Conservation (phyloP, 2,888 invertebrate genomes). For the Monochamus alternatus region DNA sequence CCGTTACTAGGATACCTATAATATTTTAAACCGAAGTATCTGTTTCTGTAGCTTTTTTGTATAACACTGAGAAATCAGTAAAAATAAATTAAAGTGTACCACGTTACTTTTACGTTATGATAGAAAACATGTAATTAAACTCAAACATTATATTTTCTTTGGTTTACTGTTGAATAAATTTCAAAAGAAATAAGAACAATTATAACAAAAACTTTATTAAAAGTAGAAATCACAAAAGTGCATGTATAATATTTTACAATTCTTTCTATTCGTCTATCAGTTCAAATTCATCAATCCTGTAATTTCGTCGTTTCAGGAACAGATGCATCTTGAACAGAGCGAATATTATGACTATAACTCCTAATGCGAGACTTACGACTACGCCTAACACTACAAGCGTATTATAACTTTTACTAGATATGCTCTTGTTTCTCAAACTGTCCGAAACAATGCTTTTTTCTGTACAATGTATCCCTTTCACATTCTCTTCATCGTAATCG, state of each 20-base stretch:
- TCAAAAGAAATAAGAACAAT: neutral
- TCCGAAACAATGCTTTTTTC: slow-evolving; percentile 28
- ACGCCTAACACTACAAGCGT: slow-evolving; percentile 48
- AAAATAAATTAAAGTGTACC: too few species aligned
- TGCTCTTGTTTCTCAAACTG: slow-evolving; percentile 21
- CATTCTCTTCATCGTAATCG: slow-evolving; percentile 63
- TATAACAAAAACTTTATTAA: slow-evolving; percentile 32
- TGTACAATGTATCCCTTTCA: slow-evolving; percentile 66
- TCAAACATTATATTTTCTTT: neutral
- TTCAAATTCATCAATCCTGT: slow-evolving; percentile 65
- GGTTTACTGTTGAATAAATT: neutral
- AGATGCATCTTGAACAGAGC: slow-evolving; percentile 56
- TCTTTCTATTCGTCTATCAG: slow-evolving; percentile 56
- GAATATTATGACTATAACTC: slow-evolving; percentile 49
- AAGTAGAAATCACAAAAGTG: slow-evolving; percentile 32
- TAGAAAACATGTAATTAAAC: neutral
- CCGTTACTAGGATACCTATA: too few species aligned
- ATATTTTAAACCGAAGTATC: too few species aligned
- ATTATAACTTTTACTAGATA: slow-evolving; percentile 13
- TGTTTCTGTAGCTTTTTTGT: too few species aligned
- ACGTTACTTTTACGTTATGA: neutral
- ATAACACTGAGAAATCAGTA: too few species aligned
- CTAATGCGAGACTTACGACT: slow-evolving; percentile 47
- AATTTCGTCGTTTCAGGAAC: slow-evolving; percentile 61
- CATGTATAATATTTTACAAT: slow-evolving; percentile 15